Evolutionary conservation across 2,888 invertebrate species (phyloP), one percentile per base, ranked within the genome.

Genomic region (Blomia tropicalis): DNA sequence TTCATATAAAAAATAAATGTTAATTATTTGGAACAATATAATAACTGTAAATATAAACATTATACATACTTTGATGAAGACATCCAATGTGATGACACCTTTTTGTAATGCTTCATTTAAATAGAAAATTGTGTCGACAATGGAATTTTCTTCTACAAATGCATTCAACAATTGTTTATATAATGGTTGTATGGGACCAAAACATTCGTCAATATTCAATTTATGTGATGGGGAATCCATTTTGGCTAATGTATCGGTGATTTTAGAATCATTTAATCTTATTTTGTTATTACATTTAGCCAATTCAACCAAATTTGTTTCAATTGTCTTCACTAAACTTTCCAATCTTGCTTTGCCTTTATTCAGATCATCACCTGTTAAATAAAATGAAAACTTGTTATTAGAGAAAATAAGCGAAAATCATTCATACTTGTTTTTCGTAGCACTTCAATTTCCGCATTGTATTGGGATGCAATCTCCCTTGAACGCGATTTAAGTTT

Each of bases 71-170:
- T 93, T 93, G 70, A 98, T 79, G 77, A 95, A 98, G 61, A 87
- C 85, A 72, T 98, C 95, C 71, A 96, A 77, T 77, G 93, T 93
- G 71, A 99, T 88, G 5, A 90, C 88, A 66, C 87, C 85, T 69
- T 87, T 84, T 66, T 92, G 81, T 65, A 96, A 75, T 11, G 91
- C 93, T 77, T 95, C 92, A 7, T 93, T 93, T 76, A 99, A 83
- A 73, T 92, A 93, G 74, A 96, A 99, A 72, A 98, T 92, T 65
- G 93, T 89, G 79, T 98, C 98, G 78, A 98, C 96, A 60, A 89
- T 82, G 19, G 98, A 93, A 66, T 95, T 91, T 78, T 98, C 98
- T 75, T 96, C 93, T 58, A 92, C 91, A 77, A 89, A 95, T 47
- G 91, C 85, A 75, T 87, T 89, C 65, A 95, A 76, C 71, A 96